phyloP scores from a whole-genome alignment of 2,888 invertebrate genomes.

The Drosophila tanythrix region DNA sequence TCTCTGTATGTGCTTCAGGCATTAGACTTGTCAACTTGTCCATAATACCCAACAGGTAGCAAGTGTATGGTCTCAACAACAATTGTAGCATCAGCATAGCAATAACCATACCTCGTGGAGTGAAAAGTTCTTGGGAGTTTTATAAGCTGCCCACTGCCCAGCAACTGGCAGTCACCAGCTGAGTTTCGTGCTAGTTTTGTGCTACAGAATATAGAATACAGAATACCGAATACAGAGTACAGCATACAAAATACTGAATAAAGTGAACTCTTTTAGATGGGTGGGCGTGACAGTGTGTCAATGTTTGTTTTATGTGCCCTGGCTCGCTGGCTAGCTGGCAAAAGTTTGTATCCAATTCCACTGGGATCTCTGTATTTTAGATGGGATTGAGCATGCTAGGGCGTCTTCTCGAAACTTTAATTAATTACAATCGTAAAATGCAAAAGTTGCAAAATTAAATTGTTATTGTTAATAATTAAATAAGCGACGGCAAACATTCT shows the following conservation, averaged over 20 bases:
- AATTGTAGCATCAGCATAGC: slow-evolving; percentile 55
- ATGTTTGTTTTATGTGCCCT: slow-evolving; percentile 82
- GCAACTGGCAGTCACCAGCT: slow-evolving; percentile 62
- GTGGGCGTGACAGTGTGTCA: slow-evolving; percentile 78
- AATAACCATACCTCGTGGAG: slow-evolving; percentile 69
- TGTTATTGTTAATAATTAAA: slow-evolving; percentile 72
- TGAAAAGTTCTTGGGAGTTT: slow-evolving; percentile 67
- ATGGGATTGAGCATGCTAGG: slow-evolving; percentile 29
- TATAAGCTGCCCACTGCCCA: slow-evolving; percentile 7
- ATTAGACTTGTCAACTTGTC: background rate
- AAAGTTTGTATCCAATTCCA: slow-evolving; percentile 44
- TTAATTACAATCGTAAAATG: slow-evolving; percentile 63
- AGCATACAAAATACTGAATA: slow-evolving; percentile 49
- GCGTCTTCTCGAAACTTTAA: slow-evolving; percentile 57
- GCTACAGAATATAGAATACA: slow-evolving; percentile 44
- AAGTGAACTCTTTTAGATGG: slow-evolving; percentile 43
- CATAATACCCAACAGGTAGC: background rate
- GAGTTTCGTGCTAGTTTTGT: slow-evolving; percentile 72
- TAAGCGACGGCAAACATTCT: slow-evolving; percentile 49
- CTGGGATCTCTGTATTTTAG: background rate
- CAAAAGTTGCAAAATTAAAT: slow-evolving; percentile 53
- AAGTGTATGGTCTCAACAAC: slow-evolving; percentile 31
- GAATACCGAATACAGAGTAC: slow-evolving; percentile 26
- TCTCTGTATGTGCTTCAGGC: background rate
- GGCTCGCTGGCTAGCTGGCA: slow-evolving; percentile 39